Percentiles rank a stretch among this genome's conserved stretches.
phyloP scores from a whole-genome alignment of 2,113 vertebrate genomes.

The Callorhinus ursinus region DNA sequence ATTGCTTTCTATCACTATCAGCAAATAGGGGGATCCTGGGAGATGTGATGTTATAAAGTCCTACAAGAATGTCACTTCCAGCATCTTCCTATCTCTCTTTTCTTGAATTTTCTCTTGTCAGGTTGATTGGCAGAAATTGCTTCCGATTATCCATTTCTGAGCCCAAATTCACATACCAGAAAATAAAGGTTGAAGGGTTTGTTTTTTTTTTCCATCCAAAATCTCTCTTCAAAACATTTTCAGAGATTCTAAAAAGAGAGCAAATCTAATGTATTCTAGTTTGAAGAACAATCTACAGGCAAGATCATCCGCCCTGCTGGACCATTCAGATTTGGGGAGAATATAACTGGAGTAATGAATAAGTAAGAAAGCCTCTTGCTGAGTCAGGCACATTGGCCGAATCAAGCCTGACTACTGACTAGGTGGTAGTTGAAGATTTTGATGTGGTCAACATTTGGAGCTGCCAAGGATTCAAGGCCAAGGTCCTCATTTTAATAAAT shows the following conservation, averaged over 20 bases:
- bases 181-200: not conserved
- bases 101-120: not conserved
- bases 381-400: not conserved
- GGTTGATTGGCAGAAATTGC: not conserved
- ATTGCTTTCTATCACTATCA: not conserved
- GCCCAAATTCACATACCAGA: not conserved
- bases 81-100: not conserved
- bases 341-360: not conserved
- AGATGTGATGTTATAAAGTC: not conserved
- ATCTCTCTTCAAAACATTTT: slow-evolving; percentile 35
- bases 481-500: not conserved
- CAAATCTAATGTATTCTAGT: not conserved
- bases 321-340: not conserved
- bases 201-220: not conserved
- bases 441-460: not conserved
- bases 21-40: not conserved
- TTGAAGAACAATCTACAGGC: not conserved
- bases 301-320: not conserved
- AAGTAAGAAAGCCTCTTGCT: not conserved
- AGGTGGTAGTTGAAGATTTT: not conserved
- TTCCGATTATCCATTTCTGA: not conserved
- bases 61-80: not conserved
- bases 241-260: not conserved
- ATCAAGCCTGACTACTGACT: not conserved
- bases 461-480: not conserved